A percentile compares a stretch with the other conserved stretches of the same genome.
These are phyloP conservation scores for Catocala nupta DNA, from an alignment of 2,888 invertebrate genomes.

Conservation along the genomic window DNA sequence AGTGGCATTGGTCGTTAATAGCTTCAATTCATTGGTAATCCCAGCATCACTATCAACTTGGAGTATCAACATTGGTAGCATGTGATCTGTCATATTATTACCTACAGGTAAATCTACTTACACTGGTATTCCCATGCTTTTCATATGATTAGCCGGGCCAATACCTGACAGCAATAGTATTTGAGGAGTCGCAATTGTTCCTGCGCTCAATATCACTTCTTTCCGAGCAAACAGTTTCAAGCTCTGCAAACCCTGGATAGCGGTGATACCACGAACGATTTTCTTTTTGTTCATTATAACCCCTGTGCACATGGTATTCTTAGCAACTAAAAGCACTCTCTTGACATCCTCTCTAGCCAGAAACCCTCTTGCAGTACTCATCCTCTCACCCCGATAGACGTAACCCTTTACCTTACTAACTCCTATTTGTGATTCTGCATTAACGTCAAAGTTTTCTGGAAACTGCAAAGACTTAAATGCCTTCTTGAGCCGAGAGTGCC, in stretches of 20 bases:
- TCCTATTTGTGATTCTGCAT: constrained; percentile 69
- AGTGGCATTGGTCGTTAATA: constrained; percentile 16
- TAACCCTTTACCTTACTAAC: constrained; percentile 63
- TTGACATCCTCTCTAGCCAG: constrained; percentile 57
- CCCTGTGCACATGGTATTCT: constrained; percentile 60
- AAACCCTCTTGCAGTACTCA: constrained; percentile 69
- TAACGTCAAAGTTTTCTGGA: constrained; percentile 66
- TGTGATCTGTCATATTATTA: constrained; percentile 67
- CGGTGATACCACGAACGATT: constrained; percentile 62
- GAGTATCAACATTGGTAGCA: constrained; percentile 56
- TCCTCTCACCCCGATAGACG: constrained; percentile 62
- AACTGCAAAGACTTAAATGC: constrained; percentile 59
- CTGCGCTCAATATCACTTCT: constrained; percentile 73
- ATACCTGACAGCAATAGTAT: constrained; percentile 73
- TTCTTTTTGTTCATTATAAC: constrained; percentile 63
- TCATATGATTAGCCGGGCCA: constrained; percentile 65
- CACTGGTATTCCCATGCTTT: constrained; percentile 55
- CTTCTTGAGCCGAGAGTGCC: constrained; percentile 62
- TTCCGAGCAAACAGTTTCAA: constrained; percentile 57
- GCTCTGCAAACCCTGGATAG: constrained; percentile 31
- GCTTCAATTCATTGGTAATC: constrained; percentile 22
- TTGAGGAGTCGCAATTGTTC: constrained; percentile 69
- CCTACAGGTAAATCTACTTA: constrained; percentile 68
- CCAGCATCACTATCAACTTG: constrained; percentile 50
- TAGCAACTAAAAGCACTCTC: constrained; percentile 57